These are phyloP conservation scores for Microctonus hyperodae DNA, from an alignment of 2,888 invertebrate species.

Conservation along the genomic window DNA sequence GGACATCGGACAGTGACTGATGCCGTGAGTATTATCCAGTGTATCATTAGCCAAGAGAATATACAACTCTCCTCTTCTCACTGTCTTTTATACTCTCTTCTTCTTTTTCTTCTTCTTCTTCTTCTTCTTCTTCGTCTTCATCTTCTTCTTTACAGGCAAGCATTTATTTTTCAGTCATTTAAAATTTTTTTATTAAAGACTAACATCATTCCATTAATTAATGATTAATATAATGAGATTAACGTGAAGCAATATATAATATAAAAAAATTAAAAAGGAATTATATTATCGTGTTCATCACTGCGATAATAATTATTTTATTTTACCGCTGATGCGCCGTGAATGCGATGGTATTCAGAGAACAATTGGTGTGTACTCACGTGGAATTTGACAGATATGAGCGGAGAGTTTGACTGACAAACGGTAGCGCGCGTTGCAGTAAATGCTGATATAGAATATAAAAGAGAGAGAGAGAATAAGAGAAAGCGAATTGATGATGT, in stretches of 20 bases:
- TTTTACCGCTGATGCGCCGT: slow-evolving; percentile 31
- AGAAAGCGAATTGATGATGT: slow-evolving; percentile 7
- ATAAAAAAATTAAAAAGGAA: not conserved
- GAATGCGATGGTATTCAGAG: not conserved
- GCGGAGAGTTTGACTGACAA: not conserved
- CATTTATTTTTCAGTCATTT: not conserved
- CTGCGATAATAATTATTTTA: not conserved
- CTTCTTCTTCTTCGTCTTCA: slow-evolving; percentile 8
- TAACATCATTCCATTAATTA: not conserved
- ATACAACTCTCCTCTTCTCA: slow-evolving; percentile 22
- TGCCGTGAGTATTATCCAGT: slow-evolving; percentile 59
- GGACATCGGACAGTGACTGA: slow-evolving; percentile 61
- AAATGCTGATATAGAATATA: not conserved
- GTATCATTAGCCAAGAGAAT: slow-evolving; percentile 58
- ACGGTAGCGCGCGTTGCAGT: not conserved
- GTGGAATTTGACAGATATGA: slow-evolving; percentile 5
- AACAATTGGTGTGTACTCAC: slow-evolving; percentile 1
- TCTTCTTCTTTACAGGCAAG: slow-evolving; percentile 26
- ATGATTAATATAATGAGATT: not conserved
- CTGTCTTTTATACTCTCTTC: slow-evolving; percentile 28
- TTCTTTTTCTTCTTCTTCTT: slow-evolving; percentile 20
- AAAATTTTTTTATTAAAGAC: slow-evolving; percentile 8
- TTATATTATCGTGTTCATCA: not conserved
- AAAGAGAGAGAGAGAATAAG: not conserved
- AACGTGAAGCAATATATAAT: not conserved